Evolutionary conservation across 2,797 vertebrate genomes (phyloP), one percentile per base, ranked within the genome.

Genomic region (Oreochromis grahami): DNA sequence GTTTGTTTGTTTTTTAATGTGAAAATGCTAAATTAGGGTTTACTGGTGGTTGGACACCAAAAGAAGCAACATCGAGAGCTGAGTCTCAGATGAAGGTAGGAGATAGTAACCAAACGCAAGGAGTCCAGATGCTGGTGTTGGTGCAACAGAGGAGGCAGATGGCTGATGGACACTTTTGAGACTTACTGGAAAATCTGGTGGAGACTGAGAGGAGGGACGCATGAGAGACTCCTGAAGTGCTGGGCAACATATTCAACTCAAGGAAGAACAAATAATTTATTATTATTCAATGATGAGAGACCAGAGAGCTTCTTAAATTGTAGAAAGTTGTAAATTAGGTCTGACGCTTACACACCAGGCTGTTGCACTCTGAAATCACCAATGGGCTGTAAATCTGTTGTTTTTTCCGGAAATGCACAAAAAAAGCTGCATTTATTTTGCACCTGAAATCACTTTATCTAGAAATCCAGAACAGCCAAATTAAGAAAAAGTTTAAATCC

Each of bases 181-280:
- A 43, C 63, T 70, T 41, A 41, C 63, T 41, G 63, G n/a, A 41
- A 41, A 68, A 68, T 21, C 63, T 68, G 7, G 63, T 41, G n/a
- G 63, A 41, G 63, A 1, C 36, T 65, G 60, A 34, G 36, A 6
- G 60, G 58, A 41, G 1, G 12, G 10, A 38, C 7, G 0, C 3
- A 38, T 21, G 34, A 34, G 29, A 60, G 29, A 60, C 56, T 34
- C 56, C 56, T 60, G 56, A 38, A 21, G 36, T 13, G n/a, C n/a
- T 21, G 36, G 36, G 60, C 36, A 68, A 68, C 65, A 45, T 26
- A 70, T 70, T 45, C 14, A 26, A 3, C 19, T 41, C 32, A 7
- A 38, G 19, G 60, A 21, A 21, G 8, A 70, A 70, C 24, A 26
- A 14, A 41, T 41, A 24, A 68, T 3, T 0, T 43, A 0, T 68